phyloP scores from a whole-genome alignment of 2,113 vertebrate species.

The Trachemys scripta region DNA sequence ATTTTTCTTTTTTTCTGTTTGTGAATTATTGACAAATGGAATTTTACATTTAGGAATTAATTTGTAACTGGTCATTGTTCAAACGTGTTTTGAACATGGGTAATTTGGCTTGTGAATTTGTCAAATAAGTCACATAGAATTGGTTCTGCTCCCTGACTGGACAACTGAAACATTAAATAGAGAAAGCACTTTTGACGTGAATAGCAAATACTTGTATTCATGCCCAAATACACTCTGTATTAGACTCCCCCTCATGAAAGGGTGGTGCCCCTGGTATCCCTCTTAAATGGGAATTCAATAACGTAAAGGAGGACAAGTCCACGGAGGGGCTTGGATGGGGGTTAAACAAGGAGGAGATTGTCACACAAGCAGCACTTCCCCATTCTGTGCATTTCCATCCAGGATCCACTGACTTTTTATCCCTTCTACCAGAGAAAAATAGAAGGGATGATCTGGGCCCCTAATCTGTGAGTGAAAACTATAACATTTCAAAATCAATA shows the following conservation, averaged over 20 bases:
- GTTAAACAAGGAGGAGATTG: neutral
- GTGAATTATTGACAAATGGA: neutral
- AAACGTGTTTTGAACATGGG: neutral
- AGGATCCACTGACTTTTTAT: neutral
- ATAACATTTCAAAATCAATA: neutral
- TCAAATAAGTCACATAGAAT: neutral
- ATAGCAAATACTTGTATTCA: neutral
- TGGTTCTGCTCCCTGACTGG: fast-evolving
- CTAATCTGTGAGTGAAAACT: neutral
- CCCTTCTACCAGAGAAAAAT: neutral
- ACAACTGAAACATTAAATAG: neutral
- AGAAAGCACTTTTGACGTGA: neutral
- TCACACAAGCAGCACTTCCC: neutral
- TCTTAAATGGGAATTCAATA: neutral
- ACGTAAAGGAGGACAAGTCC: neutral
- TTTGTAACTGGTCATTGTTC: neutral
- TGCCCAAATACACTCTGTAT: neutral
- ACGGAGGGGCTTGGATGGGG: neutral
- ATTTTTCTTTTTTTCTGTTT: neutral
- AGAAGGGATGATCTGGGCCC: neutral
- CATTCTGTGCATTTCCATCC: neutral
- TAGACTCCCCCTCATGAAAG: fast-evolving
- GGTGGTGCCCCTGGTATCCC: fast-evolving
- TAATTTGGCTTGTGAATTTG: neutral
- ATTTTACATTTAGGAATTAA: neutral